Conservation (phyloP, 2,888 invertebrate species). For the Pachycephus smyrnensis region DNA sequence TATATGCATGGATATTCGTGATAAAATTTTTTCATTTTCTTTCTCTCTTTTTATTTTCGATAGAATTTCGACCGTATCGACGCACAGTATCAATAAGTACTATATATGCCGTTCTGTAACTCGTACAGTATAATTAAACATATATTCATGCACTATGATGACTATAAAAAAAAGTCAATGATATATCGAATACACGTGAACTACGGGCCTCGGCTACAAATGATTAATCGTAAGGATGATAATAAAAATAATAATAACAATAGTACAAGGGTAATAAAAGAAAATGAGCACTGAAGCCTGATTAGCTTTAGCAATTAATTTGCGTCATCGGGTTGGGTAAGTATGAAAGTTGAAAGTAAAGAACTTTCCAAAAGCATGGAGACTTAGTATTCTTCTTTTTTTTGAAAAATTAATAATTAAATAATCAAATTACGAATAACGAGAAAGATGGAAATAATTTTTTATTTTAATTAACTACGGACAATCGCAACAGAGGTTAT, state of each 20-base stretch:
- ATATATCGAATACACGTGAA: background rate
- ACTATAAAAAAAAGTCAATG: background rate
- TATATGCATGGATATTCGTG: background rate
- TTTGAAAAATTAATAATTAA: background rate
- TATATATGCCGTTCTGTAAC: background rate
- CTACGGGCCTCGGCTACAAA: background rate
- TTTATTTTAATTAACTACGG: background rate
- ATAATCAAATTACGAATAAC: background rate
- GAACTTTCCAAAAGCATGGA: background rate
- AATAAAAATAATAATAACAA: background rate
- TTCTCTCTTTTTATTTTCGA: background rate
- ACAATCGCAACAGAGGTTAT: background rate
- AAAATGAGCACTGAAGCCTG: background rate
- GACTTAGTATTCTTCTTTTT: background rate
- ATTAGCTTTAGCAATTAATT: background rate
- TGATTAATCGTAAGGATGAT: background rate
- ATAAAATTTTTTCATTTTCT: background rate
- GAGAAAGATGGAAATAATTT: background rate
- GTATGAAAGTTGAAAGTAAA: background rate
- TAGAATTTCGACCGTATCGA: background rate
- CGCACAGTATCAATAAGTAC: background rate
- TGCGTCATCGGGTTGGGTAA: background rate
- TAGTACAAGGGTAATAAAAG: background rate
- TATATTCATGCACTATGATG: background rate
- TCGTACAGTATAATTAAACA: background rate